Percentiles rank a stretch among this genome's conserved stretches.
These are phyloP conservation scores for Jordanella pulchra DNA, from an alignment of 2,797 vertebrate genomes.

Conservation along the genomic window DNA sequence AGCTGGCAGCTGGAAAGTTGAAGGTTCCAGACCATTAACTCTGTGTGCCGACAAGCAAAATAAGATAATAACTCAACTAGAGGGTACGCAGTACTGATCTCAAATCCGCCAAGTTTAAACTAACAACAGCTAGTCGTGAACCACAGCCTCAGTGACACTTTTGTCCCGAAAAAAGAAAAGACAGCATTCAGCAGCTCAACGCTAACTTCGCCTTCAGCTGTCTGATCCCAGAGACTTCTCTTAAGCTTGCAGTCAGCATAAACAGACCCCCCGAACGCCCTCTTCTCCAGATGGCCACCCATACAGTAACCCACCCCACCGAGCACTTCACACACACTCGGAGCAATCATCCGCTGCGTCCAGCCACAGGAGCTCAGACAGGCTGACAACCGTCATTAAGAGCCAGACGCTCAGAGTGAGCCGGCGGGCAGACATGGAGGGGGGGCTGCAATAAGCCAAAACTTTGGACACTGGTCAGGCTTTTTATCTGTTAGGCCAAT, in stretches of 20 bases:
- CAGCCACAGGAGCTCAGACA: constrained; percentile 70
- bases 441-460: constrained; percentile 35
- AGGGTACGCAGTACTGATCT: not conserved
- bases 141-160: not conserved
- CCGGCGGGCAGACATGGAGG: not conserved
- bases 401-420: constrained; percentile 52
- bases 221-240: constrained; percentile 18
- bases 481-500: constrained; percentile 28
- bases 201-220: constrained; percentile 15
- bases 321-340: constrained; percentile 17
- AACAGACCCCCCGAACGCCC: constrained; percentile 33
- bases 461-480: constrained; percentile 15
- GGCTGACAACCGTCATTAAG: constrained; percentile 67
- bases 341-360: constrained; percentile 19
- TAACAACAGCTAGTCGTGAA: not conserved
- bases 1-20: not conserved
- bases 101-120: not conserved
- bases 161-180: not conserved
- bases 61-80: not conserved
- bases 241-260: constrained; percentile 38
- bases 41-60: not conserved
- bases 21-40: not conserved
- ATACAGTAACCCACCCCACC: constrained; percentile 37
- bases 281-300: constrained; percentile 65
- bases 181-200: constrained; percentile 1